Conservation (phyloP, 2,888 invertebrate genomes). For the Eilema depressum region DNA sequence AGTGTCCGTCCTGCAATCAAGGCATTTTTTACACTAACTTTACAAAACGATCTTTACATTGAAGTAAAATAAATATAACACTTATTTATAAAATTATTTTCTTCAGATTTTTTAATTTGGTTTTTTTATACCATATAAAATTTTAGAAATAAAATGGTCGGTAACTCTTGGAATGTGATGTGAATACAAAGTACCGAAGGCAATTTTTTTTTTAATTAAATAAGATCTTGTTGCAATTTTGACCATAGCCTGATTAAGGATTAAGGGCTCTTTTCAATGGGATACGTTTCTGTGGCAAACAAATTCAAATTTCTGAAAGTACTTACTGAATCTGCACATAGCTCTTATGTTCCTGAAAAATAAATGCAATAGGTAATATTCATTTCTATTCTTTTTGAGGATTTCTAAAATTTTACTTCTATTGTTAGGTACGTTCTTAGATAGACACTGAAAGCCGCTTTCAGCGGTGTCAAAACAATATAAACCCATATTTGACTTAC, state of each 20-base stretch:
- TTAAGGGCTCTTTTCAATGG: no score
- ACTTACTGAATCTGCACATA: conserved; percentile 75
- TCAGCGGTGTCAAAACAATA: not conserved
- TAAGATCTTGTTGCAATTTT: no score
- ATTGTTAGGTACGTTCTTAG: not conserved
- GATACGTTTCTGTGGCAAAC: not conserved
- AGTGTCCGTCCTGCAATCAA: conserved; percentile 63
- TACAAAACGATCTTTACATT: no score
- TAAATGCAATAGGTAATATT: conserved; percentile 13
- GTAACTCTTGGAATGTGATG: no score
- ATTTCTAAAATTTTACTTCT: not conserved
- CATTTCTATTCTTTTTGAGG: not conserved
- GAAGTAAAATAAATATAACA: no score
- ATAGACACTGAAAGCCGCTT: not conserved
- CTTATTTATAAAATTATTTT: no score
- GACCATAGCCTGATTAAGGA: not conserved
- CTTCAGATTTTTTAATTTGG: no score
- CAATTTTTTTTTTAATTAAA: no score
- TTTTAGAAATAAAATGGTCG: no score
- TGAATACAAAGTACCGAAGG: no score
- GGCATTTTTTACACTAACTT: no score
- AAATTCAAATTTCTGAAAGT: not conserved
- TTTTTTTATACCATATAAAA: no score
- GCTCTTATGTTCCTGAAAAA: conserved; percentile 66
- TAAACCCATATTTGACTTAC: conserved; percentile 7